These are phyloP conservation scores for Botia kubotai DNA, from an alignment of 2,797 vertebrate species.

Conservation along the genomic window DNA sequence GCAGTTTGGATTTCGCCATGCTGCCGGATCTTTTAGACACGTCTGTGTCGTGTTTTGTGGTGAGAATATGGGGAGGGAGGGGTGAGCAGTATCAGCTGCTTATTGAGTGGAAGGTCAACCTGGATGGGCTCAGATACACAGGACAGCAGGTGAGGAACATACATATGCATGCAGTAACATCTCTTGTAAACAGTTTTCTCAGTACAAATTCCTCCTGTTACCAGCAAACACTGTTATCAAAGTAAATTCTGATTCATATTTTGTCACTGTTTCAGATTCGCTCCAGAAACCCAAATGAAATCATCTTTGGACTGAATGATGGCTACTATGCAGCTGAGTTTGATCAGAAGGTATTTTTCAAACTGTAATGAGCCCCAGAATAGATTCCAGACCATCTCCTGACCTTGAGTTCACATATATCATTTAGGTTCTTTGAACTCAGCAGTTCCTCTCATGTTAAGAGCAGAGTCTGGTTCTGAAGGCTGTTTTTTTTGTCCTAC, in stretches of 20 bases:
- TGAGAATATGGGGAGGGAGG: constrained; percentile 96
- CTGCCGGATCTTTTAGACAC: constrained; percentile 94
- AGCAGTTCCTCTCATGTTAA: not conserved
- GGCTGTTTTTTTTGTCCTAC: constrained; percentile 54
- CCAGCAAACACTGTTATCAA: not conserved
- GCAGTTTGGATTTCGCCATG: constrained; percentile 95
- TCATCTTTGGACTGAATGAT: constrained; percentile 97
- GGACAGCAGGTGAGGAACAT: constrained; percentile 89
- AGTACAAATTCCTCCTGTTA: not conserved
- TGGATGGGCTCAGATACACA: constrained; percentile 93
- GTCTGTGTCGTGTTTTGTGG: constrained; percentile 93
- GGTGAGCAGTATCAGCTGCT: constrained; percentile 87
- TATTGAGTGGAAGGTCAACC: constrained; percentile 96
- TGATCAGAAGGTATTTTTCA: constrained; percentile 89
- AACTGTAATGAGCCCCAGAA: not conserved
- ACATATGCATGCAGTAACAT: not conserved
- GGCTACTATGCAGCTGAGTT: constrained; percentile 97
- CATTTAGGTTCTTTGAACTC: not conserved
- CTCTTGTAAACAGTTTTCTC: not conserved
- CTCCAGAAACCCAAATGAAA: constrained; percentile 94
- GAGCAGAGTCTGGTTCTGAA: constrained; percentile 5
- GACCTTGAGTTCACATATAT: constrained; percentile 2
- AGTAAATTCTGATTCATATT: constrained; percentile 19
- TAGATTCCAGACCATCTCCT: constrained; percentile 29
- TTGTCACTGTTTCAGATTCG: constrained; percentile 83